Conservation (phyloP, 2,797 vertebrate genomes). For the Spondyliosoma cantharus region DNA sequence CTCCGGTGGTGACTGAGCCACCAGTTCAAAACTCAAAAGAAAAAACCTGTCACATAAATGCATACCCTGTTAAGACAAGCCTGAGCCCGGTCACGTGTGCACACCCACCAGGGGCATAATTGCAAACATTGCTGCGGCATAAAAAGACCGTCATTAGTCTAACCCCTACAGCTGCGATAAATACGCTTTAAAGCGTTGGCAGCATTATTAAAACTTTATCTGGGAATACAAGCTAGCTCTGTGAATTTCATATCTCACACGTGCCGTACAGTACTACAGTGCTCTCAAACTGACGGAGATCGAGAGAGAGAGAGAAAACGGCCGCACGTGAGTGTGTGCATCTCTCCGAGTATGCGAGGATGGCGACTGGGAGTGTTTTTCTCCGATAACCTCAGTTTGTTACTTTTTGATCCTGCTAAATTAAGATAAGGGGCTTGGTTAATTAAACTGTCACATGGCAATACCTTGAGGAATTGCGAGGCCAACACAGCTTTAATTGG, state of each 20-base stretch:
- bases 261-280: constrained; percentile 17
- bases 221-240: neutral
- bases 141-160: constrained; percentile 30
- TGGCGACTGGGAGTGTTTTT: constrained; percentile 77
- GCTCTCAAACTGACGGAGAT: constrained; percentile 32
- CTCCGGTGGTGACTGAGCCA: constrained; percentile 62
- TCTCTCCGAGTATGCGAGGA: constrained; percentile 54
- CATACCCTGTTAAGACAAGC: constrained; percentile 22
- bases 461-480: constrained; percentile 85
- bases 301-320: constrained; percentile 35
- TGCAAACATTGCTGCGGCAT: constrained; percentile 1
- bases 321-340: constrained; percentile 31
- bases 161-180: constrained; percentile 45
- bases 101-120: neutral
- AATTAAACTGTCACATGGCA: constrained; percentile 88
- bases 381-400: constrained; percentile 83
- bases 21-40: constrained; percentile 73
- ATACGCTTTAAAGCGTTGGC: constrained; percentile 25
- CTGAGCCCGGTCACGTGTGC: constrained; percentile 27
- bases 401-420: constrained; percentile 85
- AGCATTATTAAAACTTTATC: constrained; percentile 28
- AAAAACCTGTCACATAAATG: constrained; percentile 69
- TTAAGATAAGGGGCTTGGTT: constrained; percentile 87
- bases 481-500: constrained; percentile 85
- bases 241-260: constrained; percentile 39